phyloP scores from a whole-genome alignment of 2,888 invertebrate genomes.

The Limnephilus auricula region DNA sequence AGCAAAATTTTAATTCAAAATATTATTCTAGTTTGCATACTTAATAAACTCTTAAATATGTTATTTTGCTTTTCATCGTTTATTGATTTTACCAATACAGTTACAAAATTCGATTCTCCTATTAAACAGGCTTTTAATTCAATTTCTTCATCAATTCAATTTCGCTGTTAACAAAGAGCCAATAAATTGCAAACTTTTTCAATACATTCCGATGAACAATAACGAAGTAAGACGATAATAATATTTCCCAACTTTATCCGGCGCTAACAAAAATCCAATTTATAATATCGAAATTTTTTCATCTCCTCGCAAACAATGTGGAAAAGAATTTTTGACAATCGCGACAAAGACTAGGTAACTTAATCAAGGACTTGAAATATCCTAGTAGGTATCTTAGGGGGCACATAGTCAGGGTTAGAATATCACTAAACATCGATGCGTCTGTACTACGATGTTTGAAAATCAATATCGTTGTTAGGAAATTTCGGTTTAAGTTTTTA shows the following conservation, averaged over 20 bases:
- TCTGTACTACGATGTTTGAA: neutral
- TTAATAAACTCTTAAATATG: neutral
- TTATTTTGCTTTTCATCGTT: neutral
- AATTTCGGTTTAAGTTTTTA: no score
- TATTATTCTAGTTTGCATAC: neutral
- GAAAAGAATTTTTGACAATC: constrained; percentile 2
- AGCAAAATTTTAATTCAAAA: no score
- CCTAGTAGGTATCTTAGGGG: neutral
- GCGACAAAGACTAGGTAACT: neutral
- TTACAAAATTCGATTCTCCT: neutral
- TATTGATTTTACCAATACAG: neutral
- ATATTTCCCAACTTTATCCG: neutral
- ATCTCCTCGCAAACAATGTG: neutral
- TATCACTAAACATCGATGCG: neutral
- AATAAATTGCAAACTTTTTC: neutral
- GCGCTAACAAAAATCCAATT: neutral
- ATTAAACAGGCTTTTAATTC: neutral
- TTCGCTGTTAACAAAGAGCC: neutral
- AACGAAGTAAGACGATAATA: neutral
- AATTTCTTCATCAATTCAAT: constrained; percentile 2
- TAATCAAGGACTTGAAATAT: neutral
- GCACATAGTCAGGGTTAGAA: neutral
- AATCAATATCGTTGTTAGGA: neutral
- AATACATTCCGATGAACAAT: constrained; percentile 2
- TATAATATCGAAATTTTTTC: neutral